A percentile compares a stretch with the other conserved stretches of the same genome.
Conservation (phyloP, 2,797 vertebrate species). For the Molossus molossus region DNA sequence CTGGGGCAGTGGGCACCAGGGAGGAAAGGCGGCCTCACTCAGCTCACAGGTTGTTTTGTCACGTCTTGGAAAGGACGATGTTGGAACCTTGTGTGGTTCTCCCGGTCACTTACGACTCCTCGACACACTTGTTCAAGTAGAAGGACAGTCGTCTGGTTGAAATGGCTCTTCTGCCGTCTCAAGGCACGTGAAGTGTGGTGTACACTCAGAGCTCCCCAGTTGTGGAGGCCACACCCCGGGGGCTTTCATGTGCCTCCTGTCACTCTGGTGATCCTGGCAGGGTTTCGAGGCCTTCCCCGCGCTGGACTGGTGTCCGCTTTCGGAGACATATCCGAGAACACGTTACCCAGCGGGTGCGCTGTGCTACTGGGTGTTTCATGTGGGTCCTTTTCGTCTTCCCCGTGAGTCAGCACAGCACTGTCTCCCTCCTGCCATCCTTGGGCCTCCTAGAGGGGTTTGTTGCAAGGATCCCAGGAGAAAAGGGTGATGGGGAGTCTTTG, state of each 20-base stretch:
- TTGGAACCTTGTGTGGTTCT: background rate
- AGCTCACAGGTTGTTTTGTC: background rate
- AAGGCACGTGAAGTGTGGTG: fast-evolving
- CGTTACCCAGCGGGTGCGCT: background rate
- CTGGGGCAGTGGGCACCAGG: background rate
- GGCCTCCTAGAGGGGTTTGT: background rate
- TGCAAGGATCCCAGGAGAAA: background rate
- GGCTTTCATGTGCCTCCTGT: background rate
- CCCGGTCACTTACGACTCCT: background rate
- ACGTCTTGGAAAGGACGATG: background rate
- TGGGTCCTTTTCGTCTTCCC: background rate
- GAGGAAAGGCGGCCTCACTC: too few relatives aligned
- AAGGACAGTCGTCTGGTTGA: background rate
- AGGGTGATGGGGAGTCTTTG: background rate
- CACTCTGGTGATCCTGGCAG: background rate
- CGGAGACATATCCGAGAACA: background rate
- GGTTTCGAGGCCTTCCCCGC: background rate
- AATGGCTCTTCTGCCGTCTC: background rate
- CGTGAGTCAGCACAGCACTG: background rate
- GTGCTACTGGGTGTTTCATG: background rate
- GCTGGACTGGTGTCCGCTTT: background rate
- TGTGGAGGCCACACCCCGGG: background rate
- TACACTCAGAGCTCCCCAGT: background rate
- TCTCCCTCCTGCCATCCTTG: background rate
- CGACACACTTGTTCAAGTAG: background rate